Base-by-base conservation (phyloP, 2,888 invertebrate genomes). In the Gerris lacustris region DNA sequence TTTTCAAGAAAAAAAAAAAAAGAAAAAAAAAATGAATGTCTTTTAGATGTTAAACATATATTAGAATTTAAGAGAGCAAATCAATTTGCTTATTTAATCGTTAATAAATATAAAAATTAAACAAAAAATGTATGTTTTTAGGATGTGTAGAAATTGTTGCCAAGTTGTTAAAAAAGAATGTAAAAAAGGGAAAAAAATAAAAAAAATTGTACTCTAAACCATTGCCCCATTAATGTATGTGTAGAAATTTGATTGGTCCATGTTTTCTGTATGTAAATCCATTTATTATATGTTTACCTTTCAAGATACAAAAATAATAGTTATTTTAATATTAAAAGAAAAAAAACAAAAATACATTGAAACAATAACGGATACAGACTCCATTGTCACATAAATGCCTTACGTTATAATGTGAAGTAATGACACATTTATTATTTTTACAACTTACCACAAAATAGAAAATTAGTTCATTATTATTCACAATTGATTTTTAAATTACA, bases 81-180 rank as follows among this genome's bases (percentile, higher is more conserved):
- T n/a, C n/a, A n/a, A n/a, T n/a, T n/a, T n/a, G n/a, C n/a, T n/a
- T n/a, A n/a, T n/a, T n/a, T n/a, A n/a, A n/a, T n/a, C n/a, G n/a
- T n/a, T n/a, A n/a, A n/a, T n/a, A n/a, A n/a, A n/a, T n/a, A n/a
- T n/a, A n/a, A n/a, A n/a, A n/a, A n/a, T n/a, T n/a, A n/a, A n/a
- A n/a, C n/a, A n/a, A n/a, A 72, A 73, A 71, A 69, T 69, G 68
- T 74, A 74, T 74, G 72, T 74, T 9, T 55, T 73, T 74, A 74
- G 74, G 72, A 73, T 74, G 73, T 75, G 75, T 75, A 75, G 75
- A 74, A 75, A 74, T 75, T 75, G 75, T 75, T 75, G 75, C 75
- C 75, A 72, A 70, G 72, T 72, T 73, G 73, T 74, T 75, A 72
- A 72, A 72, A 69, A 71, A 75, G 15, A 11, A 15, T 55, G 15